A percentile compares a stretch with the other conserved stretches of the same genome.
Evolutionary conservation across 2,113 vertebrate genomes (phyloP).

Genomic region (Gallinago undulata): DNA sequence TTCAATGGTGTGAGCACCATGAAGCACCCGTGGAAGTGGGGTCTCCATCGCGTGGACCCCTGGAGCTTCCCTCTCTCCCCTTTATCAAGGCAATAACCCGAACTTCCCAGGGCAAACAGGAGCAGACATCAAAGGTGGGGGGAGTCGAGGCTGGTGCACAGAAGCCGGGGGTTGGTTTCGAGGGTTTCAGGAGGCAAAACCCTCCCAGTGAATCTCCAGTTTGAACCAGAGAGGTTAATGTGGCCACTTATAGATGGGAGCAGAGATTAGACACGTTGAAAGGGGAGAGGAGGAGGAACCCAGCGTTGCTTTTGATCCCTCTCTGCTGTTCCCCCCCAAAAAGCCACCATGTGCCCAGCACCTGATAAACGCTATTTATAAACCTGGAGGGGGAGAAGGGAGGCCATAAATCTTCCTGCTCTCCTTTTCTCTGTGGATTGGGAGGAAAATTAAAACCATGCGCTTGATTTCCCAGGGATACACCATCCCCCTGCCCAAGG

Average conservation of each 20-base stretch:
- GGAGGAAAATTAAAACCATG: conserved; percentile 80
- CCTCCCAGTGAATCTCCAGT: conserved; percentile 22
- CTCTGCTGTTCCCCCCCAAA: conserved; percentile 20
- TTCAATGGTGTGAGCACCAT: not conserved
- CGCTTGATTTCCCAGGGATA: not conserved
- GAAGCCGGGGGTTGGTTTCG: not conserved
- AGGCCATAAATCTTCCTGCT: conserved; percentile 79
- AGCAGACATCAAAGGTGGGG: conserved; percentile 6
- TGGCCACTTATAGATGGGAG: conserved; percentile 69
- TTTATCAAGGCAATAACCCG: accelerated
- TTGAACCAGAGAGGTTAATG: conserved; percentile 40
- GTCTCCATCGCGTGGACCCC: not conserved
- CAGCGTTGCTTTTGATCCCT: conserved; percentile 76
- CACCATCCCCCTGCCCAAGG: not conserved
- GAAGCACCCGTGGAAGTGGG: accelerated
- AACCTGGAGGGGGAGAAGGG: conserved; percentile 45
- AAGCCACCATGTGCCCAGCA: conserved; percentile 78
- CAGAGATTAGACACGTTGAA: conserved; percentile 73
- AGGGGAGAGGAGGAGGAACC: conserved; percentile 66
- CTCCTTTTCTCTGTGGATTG: conserved; percentile 57
- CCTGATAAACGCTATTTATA: conserved; percentile 79
- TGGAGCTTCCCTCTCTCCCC: not conserved
- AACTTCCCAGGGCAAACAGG: not conserved
- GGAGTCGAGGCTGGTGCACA: not conserved
- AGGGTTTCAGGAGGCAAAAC: not conserved